Base-by-base conservation (phyloP, 2,113 vertebrate genomes). In the Aegotheles bennettii region DNA sequence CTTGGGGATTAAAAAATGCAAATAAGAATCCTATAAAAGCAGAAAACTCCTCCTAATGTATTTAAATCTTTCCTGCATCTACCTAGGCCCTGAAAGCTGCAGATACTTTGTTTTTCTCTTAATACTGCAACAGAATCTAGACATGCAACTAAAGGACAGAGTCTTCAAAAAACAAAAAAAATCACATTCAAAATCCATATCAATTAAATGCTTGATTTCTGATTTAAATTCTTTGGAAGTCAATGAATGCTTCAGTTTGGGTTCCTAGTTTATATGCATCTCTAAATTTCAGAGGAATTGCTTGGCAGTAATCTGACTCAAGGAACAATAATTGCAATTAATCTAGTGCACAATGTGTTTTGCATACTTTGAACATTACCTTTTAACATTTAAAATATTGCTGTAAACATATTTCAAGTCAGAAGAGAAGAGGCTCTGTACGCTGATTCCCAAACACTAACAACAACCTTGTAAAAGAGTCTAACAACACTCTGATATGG, bases 161-260 rank as follows among this genome's bases (percentile, higher is more conserved):
- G 54, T n/a, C 12, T 33, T n/a, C 4, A 11, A 33, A 56, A 54
- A 56, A 56, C 19, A 53, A 23, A 47, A 36, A 29, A 42, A 51
- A 28, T 8, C 29, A 19, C 28, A 21, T 57, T 11, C 57, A 78
- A 75, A 20, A 69, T 50, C 43, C 9, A 24, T 3, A 3, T 79
- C 69, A 78, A 20, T 57, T 91, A 70, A 54, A 68, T 40, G 5
- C 16, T 20, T 15, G 11, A 42, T 21, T 75, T 61, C 1, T 6
- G 7, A 64, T 68, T 85, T 85, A 79, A 67, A 89, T 45, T 76
- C 69, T 10, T 29, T 73, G 56, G 9, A 68, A 78, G 13, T 20
- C 33, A 0, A 0, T 9, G 19, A 54, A 11, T 21, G 20, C 9
- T 77, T 74, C 25, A 23, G 9, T 40, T 42, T 56, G 15, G 2